These are phyloP conservation scores for Campaea margaritaria DNA, from an alignment of 2,888 invertebrate species.

Conservation along the genomic window DNA sequence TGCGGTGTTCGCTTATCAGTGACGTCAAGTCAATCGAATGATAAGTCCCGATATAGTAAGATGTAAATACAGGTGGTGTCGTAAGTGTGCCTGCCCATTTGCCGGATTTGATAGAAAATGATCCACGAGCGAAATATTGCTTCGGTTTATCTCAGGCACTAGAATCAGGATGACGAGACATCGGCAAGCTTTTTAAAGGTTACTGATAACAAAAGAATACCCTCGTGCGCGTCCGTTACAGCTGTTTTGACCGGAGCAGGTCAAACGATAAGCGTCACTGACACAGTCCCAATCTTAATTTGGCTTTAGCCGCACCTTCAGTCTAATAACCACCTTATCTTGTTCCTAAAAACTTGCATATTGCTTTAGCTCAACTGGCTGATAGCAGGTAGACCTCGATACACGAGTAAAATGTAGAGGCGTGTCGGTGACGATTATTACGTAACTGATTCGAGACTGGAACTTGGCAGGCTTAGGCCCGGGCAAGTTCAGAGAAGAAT, in stretches of 20 bases:
- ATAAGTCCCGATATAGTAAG: constrained; percentile 7
- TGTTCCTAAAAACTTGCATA: background rate
- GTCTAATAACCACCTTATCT: background rate
- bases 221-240: no score
- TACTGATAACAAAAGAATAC: no score
- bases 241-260: no score
- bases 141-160: no score
- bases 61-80: background rate
- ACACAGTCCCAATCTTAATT: no score
- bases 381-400: constrained; percentile 22
- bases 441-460: constrained; percentile 9
- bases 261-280: no score
- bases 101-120: background rate
- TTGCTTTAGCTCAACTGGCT: constrained; percentile 11
- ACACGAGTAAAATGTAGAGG: constrained; percentile 22
- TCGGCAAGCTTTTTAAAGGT: no score
- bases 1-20: constrained; percentile 21
- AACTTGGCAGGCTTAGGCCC: background rate
- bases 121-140: background rate
- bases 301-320: no score
- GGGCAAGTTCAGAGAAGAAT: background rate
- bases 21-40: constrained; percentile 10
- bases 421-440: constrained; percentile 16
- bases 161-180: no score
- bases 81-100: background rate